These are phyloP conservation scores for Typhlichthys subterraneus DNA, from an alignment of 2,797 vertebrate genomes.

Conservation along the genomic window DNA sequence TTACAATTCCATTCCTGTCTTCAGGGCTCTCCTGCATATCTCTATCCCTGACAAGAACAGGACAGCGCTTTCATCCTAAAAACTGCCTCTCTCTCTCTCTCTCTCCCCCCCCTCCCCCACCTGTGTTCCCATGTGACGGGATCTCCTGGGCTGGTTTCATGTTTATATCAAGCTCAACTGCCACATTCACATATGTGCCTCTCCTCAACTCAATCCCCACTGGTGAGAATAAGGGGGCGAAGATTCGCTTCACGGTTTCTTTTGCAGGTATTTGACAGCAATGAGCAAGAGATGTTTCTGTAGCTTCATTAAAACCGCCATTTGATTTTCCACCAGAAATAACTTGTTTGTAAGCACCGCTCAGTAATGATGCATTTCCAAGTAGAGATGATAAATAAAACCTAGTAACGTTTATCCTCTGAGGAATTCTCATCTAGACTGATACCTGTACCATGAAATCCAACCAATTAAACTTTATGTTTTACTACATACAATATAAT, in stretches of 20 bases:
- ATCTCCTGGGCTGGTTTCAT: slow-evolving; percentile 40
- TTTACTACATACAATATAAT: too few relatives aligned
- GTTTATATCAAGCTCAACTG: neutral
- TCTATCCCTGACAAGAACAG: too few relatives aligned
- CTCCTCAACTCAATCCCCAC: neutral
- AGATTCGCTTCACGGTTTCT: slow-evolving; percentile 8
- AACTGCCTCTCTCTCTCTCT: slow-evolving; percentile 4
- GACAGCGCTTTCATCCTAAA: slow-evolving; percentile 2
- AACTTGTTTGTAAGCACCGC: too few relatives aligned
- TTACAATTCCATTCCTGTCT: slow-evolving; percentile 18
- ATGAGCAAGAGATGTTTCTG: too few relatives aligned
- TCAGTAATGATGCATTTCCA: too few relatives aligned
- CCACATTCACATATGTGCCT: slow-evolving; percentile 20
- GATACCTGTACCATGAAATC: too few relatives aligned
- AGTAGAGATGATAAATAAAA: too few relatives aligned
- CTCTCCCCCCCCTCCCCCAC: neutral
- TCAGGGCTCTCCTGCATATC: neutral
- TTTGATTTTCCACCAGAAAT: too few relatives aligned
- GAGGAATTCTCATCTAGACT: too few relatives aligned
- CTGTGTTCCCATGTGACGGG: neutral
- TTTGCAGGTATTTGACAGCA: slow-evolving; percentile 7
- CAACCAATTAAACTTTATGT: too few relatives aligned
- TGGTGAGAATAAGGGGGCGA: slow-evolving; percentile 21
- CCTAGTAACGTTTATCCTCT: too few relatives aligned
- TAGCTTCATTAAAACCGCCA: too few relatives aligned